Base-by-base conservation (phyloP, 2,888 invertebrate genomes). In the Neoitamus cyanurus region DNA sequence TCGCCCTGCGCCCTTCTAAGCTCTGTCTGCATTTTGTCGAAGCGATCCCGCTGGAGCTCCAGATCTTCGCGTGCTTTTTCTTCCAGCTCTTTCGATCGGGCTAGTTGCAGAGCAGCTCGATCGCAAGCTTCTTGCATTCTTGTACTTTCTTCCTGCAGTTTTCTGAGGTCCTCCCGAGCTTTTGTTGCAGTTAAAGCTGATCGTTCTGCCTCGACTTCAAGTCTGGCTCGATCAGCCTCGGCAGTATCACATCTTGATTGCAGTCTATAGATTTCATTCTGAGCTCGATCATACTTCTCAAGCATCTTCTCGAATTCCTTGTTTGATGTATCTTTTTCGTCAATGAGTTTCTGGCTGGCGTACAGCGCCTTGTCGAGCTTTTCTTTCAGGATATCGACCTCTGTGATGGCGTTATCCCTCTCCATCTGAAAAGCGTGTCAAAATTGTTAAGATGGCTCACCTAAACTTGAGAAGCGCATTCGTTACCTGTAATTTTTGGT, bases 281-380 rank as follows among this genome's bases (percentile, higher is more conserved):
- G 97, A 25, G 96, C 95, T 89, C 97, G 96, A 92, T 97, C 97
- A 91, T 96, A 97, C 93, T 97, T 97, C 92, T 97, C 97, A 88
- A 97, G 93, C 93, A 97, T 94, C 92, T 97, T 96, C 90, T 97
- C 97, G 90, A 97, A 96, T 92, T 98, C 97, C 92, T 96, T 97
- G 92, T 96, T 96, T 88, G 96, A 94, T 83, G 94, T 94, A 88
- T 97, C 97, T 88, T 96, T 95, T 89, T 98, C 97, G 89, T 97
- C 97, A 87, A 96, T 93, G 30, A 96, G 94, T 91, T 97, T 97
- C 90, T 95, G 96, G 86, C 96, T 93, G 34, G 95, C 93, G 88
- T 96, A 95, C 86, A 97, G 94, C 36, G 96, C 94, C 90, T 98
- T 98, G 87, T 98, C 98, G 85, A 97, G 92, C 92, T 97, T 97